Conservation (phyloP, 37 sponge, comb jelly and placozoan species). For the Haliclona indistincta region DNA sequence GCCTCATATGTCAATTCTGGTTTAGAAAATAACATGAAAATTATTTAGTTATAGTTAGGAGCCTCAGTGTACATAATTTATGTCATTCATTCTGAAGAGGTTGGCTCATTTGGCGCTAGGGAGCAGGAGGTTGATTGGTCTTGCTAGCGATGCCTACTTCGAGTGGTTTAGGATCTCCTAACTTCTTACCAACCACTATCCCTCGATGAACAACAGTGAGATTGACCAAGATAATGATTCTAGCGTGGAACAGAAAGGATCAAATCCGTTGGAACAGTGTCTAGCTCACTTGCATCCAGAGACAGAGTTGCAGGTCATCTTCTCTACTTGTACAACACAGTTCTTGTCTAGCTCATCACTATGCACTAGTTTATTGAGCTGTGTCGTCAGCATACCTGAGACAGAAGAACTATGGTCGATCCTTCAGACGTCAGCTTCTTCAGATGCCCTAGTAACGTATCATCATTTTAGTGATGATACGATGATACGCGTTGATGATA, state of each 20-base stretch:
- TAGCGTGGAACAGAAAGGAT: too few species aligned
- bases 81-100: too few species aligned
- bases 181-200: conserved; percentile 17
- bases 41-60: too few species aligned
- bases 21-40: too few species aligned
- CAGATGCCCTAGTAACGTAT: too few species aligned
- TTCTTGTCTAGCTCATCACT: conserved; percentile 58
- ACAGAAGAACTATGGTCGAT: too few species aligned
- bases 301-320: conserved; percentile 67
- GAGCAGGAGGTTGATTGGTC: too few species aligned
- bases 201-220: conserved; percentile 49
- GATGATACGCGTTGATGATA: too few species aligned
- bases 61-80: too few species aligned
- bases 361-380: conserved; percentile 48
- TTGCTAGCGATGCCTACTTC: conserved; percentile 31
- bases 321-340: conserved; percentile 45
- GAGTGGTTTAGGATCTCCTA: conserved; percentile 63
- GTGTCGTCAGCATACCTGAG: conserved; percentile 85
- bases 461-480: too few species aligned
- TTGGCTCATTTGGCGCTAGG: too few species aligned
- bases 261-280: neutral
- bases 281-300: conserved; percentile 71
- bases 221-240: conserved; percentile 73
- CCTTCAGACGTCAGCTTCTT: neutral
- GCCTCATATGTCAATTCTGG: too few species aligned